Percentiles rank a stretch among this genome's conserved stretches.
phyloP scores from a whole-genome alignment of 2,888 invertebrate genomes.

The Agonopterix subpropinquella region DNA sequence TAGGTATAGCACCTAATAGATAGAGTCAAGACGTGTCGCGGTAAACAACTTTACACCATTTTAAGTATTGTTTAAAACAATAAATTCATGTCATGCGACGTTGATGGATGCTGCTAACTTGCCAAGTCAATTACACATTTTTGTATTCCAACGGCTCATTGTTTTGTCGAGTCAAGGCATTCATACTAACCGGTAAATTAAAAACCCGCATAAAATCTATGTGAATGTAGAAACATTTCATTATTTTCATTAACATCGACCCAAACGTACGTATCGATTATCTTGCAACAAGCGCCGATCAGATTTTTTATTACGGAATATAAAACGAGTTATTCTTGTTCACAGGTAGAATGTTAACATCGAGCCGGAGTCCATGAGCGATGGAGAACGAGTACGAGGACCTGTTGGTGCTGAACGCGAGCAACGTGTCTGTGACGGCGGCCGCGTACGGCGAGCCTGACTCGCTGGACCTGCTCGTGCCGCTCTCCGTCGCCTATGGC shows the following conservation, averaged over 20 bases:
- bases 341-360: slow-evolving; percentile 38
- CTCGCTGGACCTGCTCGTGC: slow-evolving; percentile 77
- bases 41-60: too few relatives aligned
- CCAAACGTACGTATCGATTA: not conserved
- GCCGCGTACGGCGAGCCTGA: slow-evolving; percentile 54
- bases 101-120: too few relatives aligned
- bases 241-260: not conserved
- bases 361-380: slow-evolving; percentile 19
- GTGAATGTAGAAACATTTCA: too few relatives aligned
- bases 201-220: too few relatives aligned
- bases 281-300: not conserved
- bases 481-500: slow-evolving; percentile 80
- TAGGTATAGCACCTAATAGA: too few relatives aligned
- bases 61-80: too few relatives aligned
- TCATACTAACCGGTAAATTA: too few relatives aligned
- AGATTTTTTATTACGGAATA: not conserved
- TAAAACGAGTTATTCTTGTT: slow-evolving; percentile 23
- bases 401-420: slow-evolving; percentile 32
- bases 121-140: too few relatives aligned
- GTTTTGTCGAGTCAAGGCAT: too few relatives aligned
- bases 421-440: slow-evolving; percentile 37
- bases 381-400: slow-evolving; percentile 42
- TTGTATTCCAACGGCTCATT: too few relatives aligned
- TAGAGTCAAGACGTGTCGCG: too few relatives aligned
- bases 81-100: too few relatives aligned